A percentile compares a stretch with the other conserved stretches of the same genome.
Evolutionary conservation across 1,140 invertebrate species (phyloP).

Genomic region (Elymnias hypermnestra): DNA sequence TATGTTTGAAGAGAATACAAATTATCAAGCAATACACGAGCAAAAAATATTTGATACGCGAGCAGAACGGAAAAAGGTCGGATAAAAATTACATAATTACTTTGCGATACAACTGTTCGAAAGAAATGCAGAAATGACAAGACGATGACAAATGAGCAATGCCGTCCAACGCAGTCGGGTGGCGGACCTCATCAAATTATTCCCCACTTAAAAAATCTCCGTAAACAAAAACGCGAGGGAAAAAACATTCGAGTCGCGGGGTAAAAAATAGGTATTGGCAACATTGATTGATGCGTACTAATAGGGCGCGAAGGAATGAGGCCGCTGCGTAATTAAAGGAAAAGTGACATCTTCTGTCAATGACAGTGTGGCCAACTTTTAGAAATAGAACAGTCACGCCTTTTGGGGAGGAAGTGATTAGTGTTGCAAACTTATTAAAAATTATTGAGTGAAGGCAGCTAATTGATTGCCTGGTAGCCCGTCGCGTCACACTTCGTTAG

Average conservation of each 20-base stretch:
- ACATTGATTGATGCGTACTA: slow-evolving; percentile 76
- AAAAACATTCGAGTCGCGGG: slow-evolving; percentile 61
- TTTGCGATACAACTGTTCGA: slow-evolving; percentile 67
- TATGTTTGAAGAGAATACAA: no score
- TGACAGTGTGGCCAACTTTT: slow-evolving; percentile 51
- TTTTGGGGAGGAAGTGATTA: slow-evolving; percentile 67
- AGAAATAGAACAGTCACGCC: slow-evolving; percentile 68
- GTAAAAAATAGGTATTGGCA: slow-evolving; percentile 75
- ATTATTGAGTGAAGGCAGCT: slow-evolving; percentile 71
- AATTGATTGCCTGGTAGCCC: slow-evolving; percentile 53
- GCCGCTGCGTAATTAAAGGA: slow-evolving; percentile 68
- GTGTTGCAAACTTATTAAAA: slow-evolving; percentile 69
- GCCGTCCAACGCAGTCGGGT: slow-evolving; percentile 67
- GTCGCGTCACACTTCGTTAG: slow-evolving; percentile 22
- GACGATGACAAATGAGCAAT: slow-evolving; percentile 74
- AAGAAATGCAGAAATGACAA: slow-evolving; percentile 75
- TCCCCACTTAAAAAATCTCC: slow-evolving; percentile 73
- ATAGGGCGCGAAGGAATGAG: slow-evolving; percentile 74
- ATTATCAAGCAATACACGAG: no score
- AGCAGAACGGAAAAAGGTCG: slow-evolving; percentile 46
- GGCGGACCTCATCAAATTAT: slow-evolving; percentile 75
- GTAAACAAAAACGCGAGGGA: slow-evolving; percentile 72
- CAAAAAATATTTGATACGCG: slow-evolving; percentile 10
- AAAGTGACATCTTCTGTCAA: slow-evolving; percentile 73
- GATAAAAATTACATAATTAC: slow-evolving; percentile 73